Percentiles rank a stretch among this genome's conserved stretches.
Evolutionary conservation across 2,888 invertebrate genomes (phyloP).

Genomic region (Agonum fuliginosum): DNA sequence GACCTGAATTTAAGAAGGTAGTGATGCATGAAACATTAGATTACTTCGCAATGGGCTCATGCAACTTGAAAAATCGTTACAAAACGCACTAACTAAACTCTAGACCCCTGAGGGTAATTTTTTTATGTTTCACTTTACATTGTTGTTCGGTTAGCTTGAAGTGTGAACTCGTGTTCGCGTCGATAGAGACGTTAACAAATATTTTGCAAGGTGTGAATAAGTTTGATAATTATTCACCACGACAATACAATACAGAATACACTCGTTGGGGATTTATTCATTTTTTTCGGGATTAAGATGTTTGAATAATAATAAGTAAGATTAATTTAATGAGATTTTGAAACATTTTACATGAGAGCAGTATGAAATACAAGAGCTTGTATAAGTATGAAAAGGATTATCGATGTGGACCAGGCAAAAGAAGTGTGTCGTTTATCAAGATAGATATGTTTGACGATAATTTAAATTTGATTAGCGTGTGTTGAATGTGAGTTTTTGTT

Average conservation of each 20-base stretch:
- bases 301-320: constrained; percentile 3
- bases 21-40: constrained; percentile 49
- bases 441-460: too few relatives aligned
- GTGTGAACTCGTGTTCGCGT: constrained; percentile 22
- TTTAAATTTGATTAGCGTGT: too few relatives aligned
- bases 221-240: constrained; percentile 11
- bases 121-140: constrained; percentile 40
- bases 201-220: constrained; percentile 41
- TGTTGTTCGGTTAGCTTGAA: constrained; percentile 42
- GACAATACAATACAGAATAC: constrained; percentile 4
- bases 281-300: neutral
- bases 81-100: constrained; percentile 37
- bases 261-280: neutral
- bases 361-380: too few relatives aligned
- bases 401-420: too few relatives aligned
- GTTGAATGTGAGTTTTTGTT: too few relatives aligned
- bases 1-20: constrained; percentile 47
- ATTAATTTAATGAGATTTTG: constrained; percentile 19
- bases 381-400: too few relatives aligned
- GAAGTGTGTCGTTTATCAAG: too few relatives aligned
- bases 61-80: constrained; percentile 49
- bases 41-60: constrained; percentile 40
- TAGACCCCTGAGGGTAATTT: constrained; percentile 43
- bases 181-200: constrained; percentile 29
- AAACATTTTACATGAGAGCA: too few relatives aligned